Evolutionary conservation across 2,797 vertebrate species (phyloP).

Genomic region (Etheostoma perlongum): DNA sequence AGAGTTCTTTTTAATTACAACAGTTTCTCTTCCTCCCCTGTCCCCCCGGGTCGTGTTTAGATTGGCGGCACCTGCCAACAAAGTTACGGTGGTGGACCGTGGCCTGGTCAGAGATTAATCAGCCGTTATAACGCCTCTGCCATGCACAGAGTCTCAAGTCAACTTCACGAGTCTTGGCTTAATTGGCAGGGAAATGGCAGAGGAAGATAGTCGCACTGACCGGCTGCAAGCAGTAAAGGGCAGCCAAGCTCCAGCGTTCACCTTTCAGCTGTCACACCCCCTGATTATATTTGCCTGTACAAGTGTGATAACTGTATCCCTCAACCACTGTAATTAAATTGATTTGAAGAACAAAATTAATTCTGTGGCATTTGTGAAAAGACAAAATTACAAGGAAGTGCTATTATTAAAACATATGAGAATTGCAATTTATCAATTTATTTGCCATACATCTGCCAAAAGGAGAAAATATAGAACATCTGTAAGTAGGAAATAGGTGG

Average conservation of each 20-base stretch:
- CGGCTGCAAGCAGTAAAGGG: constrained; percentile 66
- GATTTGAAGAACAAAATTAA: constrained; percentile 54
- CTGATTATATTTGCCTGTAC: constrained; percentile 62
- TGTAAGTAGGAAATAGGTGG: neutral
- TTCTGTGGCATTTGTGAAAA: constrained; percentile 56
- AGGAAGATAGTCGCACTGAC: constrained; percentile 48
- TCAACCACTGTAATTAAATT: constrained; percentile 61
- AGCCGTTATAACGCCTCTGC: constrained; percentile 48
- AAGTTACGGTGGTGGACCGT: constrained; percentile 21
- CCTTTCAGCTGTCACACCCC: constrained; percentile 61
- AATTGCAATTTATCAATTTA: constrained; percentile 29
- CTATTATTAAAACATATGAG: constrained; percentile 28
- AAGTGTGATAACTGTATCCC: constrained; percentile 53
- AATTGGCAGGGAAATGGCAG: constrained; percentile 74
- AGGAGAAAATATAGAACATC: neutral
- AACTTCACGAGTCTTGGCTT: constrained; percentile 57
- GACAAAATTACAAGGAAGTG: constrained; percentile 32
- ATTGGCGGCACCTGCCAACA: constrained; percentile 46
- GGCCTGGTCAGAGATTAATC: constrained; percentile 78
- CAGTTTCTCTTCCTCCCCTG: constrained; percentile 59
- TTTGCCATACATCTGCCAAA: neutral
- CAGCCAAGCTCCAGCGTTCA: constrained; percentile 46
- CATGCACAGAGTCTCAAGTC: constrained; percentile 62
- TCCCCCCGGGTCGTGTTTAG: constrained; percentile 32
- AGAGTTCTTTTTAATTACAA: constrained; percentile 83